Evolutionary conservation across 2,797 vertebrate genomes (phyloP), one percentile per base, ranked within the genome.

Genomic region (Gadopsis marmoratus): DNA sequence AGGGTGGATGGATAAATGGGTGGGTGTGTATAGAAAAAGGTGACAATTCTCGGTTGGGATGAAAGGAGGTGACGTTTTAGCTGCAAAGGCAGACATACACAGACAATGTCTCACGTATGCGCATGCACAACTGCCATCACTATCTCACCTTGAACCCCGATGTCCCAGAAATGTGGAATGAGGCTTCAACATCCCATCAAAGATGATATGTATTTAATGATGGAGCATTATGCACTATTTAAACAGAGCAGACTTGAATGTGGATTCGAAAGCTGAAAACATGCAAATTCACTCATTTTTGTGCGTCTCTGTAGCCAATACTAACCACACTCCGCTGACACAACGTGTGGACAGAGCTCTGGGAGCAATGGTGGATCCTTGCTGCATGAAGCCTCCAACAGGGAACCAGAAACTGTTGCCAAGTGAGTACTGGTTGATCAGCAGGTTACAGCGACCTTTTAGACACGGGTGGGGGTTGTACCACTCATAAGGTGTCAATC

Each of bases 381-480:
- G 98, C 93, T 99, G 98, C 98, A 99, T 99, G 95, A 99, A 99
- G 21, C 98, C 98, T 67, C 98, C 98, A 0, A 99, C 98, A 0
- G 98, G 98, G 88, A 99, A 99, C 98, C 98, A 99, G 89, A 99
- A 95, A 85, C 98, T 99, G 95, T 99, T 99, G 74, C 98, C 98
- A 0, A 99, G 95, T 0, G 98, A 99, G 88, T 99, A 99, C 93
- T 99, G 98, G 85, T 99, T 99, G 87, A 99, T 97, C 35, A 99
- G 95, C 47, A 99, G 95, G 79, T 96, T 97, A 88, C 98, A 99
- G 39, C 96, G 96, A 39, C 97, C 98, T 86, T 97, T 98, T 0
- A 97, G 95, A 83, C 98, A 99, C 1, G 98, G 97, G 87, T 99
- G 98, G 23, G 98, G 98, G 89, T 98, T 99, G 95, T 99, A 99